phyloP scores from a whole-genome alignment of 2,797 vertebrate species.

The Coregonus suidteri region DNA sequence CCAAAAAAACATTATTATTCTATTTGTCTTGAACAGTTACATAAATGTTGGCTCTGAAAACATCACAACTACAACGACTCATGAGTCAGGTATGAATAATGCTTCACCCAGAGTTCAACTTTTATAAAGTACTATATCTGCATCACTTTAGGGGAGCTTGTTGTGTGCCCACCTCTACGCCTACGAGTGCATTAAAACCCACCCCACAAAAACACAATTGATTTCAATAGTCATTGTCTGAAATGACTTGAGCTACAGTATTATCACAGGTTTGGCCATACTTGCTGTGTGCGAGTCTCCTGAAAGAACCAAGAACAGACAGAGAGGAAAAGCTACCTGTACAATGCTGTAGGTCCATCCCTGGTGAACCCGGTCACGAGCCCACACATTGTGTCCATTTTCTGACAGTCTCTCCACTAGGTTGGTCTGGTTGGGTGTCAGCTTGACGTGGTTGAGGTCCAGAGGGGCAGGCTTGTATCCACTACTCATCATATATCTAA shows the following conservation, averaged over 20 bases:
- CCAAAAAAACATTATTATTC: not conserved
- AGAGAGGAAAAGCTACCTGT: conserved; percentile 59
- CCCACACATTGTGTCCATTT: conserved; percentile 96
- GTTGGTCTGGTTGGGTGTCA: conserved; percentile 92
- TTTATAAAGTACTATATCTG: not conserved
- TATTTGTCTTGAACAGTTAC: not conserved
- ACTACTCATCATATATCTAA: conserved; percentile 61
- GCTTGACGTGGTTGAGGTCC: conserved; percentile 88
- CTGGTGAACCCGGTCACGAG: conserved; percentile 88
- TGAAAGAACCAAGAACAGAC: not conserved
- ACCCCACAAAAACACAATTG: not conserved
- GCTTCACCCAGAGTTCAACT: not conserved
- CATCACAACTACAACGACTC: not conserved
- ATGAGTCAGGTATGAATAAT: conserved; percentile 4
- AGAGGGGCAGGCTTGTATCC: conserved; percentile 90
- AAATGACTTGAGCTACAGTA: not conserved
- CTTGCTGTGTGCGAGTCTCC: not conserved
- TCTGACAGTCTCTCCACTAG: conserved; percentile 92
- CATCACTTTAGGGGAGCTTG: not conserved
- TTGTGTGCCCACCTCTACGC: conserved; percentile 1
- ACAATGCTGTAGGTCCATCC: conserved; percentile 96
- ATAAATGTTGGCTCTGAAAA: conserved; percentile 1
- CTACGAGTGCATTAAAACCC: not conserved
- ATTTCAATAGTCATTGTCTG: not conserved
- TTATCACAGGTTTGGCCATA: not conserved